phyloP scores from a whole-genome alignment of 1,140 invertebrate genomes.

The Manduca sexta region DNA sequence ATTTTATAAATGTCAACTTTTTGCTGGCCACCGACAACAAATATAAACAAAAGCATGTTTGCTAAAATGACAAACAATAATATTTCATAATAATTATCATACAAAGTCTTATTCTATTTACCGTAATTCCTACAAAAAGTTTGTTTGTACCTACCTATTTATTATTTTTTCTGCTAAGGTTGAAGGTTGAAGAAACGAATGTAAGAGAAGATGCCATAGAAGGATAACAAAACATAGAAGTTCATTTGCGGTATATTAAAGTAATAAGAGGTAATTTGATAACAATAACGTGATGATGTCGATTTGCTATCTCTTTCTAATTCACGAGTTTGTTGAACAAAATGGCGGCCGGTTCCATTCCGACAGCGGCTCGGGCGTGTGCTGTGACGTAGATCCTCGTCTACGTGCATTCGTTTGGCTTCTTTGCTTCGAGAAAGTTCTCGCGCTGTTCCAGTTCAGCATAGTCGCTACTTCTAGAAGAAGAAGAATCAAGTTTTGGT shows the following conservation, averaged over 20 bases:
- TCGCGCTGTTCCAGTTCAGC: not conserved
- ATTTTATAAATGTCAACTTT: too few relatives aligned
- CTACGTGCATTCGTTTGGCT: constrained; percentile 23
- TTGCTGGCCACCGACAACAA: too few relatives aligned
- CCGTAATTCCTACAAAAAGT: too few relatives aligned
- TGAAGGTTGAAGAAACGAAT: too few relatives aligned
- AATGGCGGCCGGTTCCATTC: constrained; percentile 37
- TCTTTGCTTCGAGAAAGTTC: constrained; percentile 21
- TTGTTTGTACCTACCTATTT: too few relatives aligned
- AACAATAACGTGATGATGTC: not conserved
- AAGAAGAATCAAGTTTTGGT: not conserved
- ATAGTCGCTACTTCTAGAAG: not conserved
- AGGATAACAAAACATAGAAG: not conserved
- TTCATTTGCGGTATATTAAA: not conserved
- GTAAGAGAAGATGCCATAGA: not conserved
- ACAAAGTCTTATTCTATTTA: too few relatives aligned
- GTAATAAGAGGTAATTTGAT: constrained; percentile 12
- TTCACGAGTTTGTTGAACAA: constrained; percentile 40
- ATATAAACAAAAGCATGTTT: too few relatives aligned
- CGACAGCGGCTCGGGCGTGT: not conserved
- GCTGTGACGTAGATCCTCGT: not conserved
- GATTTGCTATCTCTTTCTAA: constrained; percentile 27
- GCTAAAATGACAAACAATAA: too few relatives aligned
- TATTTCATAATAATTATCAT: too few relatives aligned
- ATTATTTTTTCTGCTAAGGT: too few relatives aligned